These are phyloP conservation scores for Strix uralensis DNA, from an alignment of 2,113 vertebrate species.

Conservation along the genomic window DNA sequence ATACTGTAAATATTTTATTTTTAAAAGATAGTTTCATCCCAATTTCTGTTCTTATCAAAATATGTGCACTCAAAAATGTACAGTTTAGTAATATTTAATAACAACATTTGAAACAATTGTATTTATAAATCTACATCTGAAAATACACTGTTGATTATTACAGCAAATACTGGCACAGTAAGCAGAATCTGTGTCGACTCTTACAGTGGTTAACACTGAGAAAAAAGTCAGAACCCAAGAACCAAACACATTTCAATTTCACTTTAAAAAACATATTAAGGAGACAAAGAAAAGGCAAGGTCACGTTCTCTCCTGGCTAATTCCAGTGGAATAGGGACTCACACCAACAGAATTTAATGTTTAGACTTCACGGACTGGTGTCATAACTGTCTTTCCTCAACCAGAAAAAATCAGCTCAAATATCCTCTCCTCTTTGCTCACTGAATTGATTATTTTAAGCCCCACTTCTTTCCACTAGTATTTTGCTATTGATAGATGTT, in stretches of 20 bases:
- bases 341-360: background rate
- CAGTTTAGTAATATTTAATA: background rate
- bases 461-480: background rate
- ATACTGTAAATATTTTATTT: background rate
- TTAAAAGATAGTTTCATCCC: background rate
- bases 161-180: background rate
- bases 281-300: background rate
- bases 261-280: background rate
- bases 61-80: background rate
- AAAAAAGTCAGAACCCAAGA: background rate
- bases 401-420: background rate
- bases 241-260: background rate
- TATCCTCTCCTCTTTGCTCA: background rate
- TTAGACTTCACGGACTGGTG: background rate
- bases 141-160: background rate
- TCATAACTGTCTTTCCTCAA: background rate
- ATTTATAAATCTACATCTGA: background rate
- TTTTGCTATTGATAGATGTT: background rate
- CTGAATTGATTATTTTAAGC: background rate
- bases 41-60: background rate
- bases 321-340: background rate
- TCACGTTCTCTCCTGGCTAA: background rate
- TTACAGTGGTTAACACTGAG: background rate
- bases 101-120: background rate
- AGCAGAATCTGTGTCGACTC: background rate